A percentile compares a stretch with the other conserved stretches of the same genome.
Conservation (phyloP, 2,888 invertebrate genomes). For the Chymomyza caudatula region DNA sequence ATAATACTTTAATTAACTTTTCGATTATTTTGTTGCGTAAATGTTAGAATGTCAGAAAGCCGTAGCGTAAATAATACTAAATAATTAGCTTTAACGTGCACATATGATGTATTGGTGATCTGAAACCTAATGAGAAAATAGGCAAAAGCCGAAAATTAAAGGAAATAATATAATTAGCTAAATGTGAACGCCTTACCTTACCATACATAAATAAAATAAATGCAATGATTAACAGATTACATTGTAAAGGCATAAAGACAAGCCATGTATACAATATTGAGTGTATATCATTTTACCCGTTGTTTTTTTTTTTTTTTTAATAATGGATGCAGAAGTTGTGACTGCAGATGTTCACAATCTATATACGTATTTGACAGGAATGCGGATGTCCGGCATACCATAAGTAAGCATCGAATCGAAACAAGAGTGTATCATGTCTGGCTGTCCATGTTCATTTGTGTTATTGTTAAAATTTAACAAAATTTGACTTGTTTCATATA, state of each 20-base stretch:
- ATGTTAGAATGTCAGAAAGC: not conserved
- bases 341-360: no score
- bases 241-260: not conserved
- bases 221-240: not conserved
- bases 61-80: not conserved
- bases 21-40: no score
- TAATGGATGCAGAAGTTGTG: no score
- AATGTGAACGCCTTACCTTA: not conserved
- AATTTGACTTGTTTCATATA: no score
- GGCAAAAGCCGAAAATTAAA: not conserved
- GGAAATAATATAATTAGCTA: not conserved
- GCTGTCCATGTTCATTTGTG: no score
- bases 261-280: not conserved
- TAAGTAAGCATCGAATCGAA: no score
- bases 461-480: no score
- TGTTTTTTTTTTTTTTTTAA: no score
- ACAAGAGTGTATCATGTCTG: no score
- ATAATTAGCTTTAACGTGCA: not conserved
- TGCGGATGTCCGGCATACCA: no score
- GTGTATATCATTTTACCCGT: no score
- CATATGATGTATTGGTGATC: not conserved
- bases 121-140: not conserved
- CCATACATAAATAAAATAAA: not conserved
- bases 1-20: not conserved
- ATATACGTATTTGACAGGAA: no score